A percentile compares a stretch with the other conserved stretches of the same genome.
phyloP scores from a whole-genome alignment of 2,888 invertebrate species.

The Temnothorax rugatulus region DNA sequence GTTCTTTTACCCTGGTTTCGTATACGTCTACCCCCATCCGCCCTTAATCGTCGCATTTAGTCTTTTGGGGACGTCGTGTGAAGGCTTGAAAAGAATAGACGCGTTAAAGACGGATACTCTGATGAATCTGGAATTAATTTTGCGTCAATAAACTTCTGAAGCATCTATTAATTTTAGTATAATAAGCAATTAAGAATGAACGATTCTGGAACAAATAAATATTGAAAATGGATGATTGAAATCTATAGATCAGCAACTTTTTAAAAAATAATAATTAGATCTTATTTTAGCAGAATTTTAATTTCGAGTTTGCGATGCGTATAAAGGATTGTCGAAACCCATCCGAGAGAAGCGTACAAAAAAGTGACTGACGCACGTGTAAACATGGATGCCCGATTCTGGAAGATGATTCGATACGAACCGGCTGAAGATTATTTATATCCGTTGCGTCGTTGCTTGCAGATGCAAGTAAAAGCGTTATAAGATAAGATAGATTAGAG shows the following conservation, averaged over 20 bases:
- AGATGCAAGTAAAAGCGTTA: constrained; percentile 66
- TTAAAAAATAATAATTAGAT: background rate
- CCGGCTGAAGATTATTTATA: constrained; percentile 69
- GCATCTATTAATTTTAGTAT: background rate
- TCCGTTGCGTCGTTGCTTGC: constrained; percentile 63
- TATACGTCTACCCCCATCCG: background rate
- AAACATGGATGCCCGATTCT: constrained; percentile 19
- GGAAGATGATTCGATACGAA: constrained; percentile 49
- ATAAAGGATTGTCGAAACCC: constrained; percentile 19
- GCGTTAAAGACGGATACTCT: background rate
- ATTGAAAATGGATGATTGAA: background rate
- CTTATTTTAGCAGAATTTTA: background rate
- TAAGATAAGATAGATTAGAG: constrained; percentile 68
- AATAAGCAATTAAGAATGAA: background rate
- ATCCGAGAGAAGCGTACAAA: background rate
- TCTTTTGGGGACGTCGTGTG: constrained; percentile 15
- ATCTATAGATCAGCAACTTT: background rate
- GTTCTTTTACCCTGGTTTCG: constrained; percentile 36
- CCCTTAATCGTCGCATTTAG: constrained; percentile 43
- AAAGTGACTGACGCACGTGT: constrained; percentile 7
- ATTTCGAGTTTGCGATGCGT: background rate
- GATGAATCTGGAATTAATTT: background rate
- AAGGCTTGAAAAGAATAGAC: background rate
- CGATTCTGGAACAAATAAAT: background rate
- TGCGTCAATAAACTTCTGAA: background rate